Evolutionary conservation across 2,888 invertebrate species (phyloP).

Genomic region (Drosophila suboccidentalis): DNA sequence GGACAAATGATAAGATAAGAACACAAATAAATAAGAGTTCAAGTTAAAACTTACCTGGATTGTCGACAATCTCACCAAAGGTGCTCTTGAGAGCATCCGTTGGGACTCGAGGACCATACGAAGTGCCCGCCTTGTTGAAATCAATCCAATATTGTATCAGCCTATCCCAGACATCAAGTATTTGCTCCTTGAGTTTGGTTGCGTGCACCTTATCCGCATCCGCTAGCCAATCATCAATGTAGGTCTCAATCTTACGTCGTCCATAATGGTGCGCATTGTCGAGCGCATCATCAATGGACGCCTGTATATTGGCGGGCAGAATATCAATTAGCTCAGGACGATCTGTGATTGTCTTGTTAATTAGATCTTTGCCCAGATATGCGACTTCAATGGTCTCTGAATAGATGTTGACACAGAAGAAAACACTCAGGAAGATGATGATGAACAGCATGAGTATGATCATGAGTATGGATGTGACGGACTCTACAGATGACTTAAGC

Average conservation of each 20-base stretch:
- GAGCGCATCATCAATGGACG: constrained; percentile 94
- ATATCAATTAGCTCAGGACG: constrained; percentile 94
- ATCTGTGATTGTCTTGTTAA: constrained; percentile 95
- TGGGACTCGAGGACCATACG: constrained; percentile 91
- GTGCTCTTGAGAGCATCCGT: constrained; percentile 90
- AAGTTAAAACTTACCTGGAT: constrained; percentile 88
- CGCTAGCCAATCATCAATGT: constrained; percentile 92
- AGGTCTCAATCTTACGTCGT: constrained; percentile 94
- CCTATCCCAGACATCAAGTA: constrained; percentile 96
- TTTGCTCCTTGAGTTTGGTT: constrained; percentile 93
- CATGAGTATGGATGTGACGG: constrained; percentile 94
- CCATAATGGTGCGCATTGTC: constrained; percentile 98
- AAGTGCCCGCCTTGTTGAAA: constrained; percentile 87
- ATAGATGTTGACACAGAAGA: constrained; percentile 92
- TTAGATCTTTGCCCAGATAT: constrained; percentile 93
- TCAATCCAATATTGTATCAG: constrained; percentile 97
- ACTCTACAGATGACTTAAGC: constrained; percentile 92
- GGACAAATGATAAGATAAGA: constrained; percentile 35
- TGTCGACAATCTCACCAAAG: constrained; percentile 90
- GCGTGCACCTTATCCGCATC: constrained; percentile 93
- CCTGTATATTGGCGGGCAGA: constrained; percentile 88
- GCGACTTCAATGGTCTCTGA: constrained; percentile 97
- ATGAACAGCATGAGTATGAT: constrained; percentile 94
- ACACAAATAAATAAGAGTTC: constrained; percentile 1
- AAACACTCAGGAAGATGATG: constrained; percentile 91